These are phyloP conservation scores for Danionella dracula DNA, from an alignment of 2,797 vertebrate species.

Conservation along the genomic window DNA sequence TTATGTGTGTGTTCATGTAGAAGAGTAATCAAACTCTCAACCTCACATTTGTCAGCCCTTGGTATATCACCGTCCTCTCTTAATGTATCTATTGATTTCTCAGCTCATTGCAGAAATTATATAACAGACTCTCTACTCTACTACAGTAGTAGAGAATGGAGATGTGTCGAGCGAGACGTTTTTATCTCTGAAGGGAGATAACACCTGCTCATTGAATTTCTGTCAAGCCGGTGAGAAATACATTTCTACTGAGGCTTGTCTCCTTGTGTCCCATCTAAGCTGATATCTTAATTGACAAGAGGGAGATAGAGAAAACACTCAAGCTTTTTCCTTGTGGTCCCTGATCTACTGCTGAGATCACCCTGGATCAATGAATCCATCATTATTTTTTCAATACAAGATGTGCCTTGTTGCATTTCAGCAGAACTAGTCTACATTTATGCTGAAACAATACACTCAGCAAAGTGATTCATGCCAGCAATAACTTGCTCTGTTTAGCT, in stretches of 20 bases:
- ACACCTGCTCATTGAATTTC: constrained; percentile 37
- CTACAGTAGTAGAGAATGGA: constrained; percentile 36
- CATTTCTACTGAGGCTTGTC: constrained; percentile 27
- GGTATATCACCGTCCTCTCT: constrained; percentile 65
- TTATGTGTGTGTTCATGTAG: constrained; percentile 23
- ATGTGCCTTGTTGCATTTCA: constrained; percentile 4
- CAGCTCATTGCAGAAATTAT: constrained; percentile 65
- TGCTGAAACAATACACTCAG: constrained; percentile 10
- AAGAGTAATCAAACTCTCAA: constrained; percentile 67
- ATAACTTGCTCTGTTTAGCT: constrained; percentile 21
- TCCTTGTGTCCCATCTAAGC: constrained; percentile 7
- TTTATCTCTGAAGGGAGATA: constrained; percentile 53
- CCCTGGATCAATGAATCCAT: constrained; percentile 29
- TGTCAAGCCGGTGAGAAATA: constrained; percentile 45
- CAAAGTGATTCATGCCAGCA: constrained; percentile 1
- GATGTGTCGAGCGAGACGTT: constrained; percentile 12
- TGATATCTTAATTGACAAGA: constrained; percentile 41
- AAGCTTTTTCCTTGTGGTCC: constrained; percentile 22
- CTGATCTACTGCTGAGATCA: constrained; percentile 22
- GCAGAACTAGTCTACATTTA: constrained; percentile 16
- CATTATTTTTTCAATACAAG: constrained; percentile 37
- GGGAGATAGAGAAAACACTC: constrained; percentile 42
- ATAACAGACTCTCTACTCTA: constrained; percentile 65
- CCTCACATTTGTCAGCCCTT: constrained; percentile 58
- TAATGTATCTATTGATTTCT: constrained; percentile 69